phyloP scores from a whole-genome alignment of 2,113 vertebrate species.

The Paralichthys olivaceus region DNA sequence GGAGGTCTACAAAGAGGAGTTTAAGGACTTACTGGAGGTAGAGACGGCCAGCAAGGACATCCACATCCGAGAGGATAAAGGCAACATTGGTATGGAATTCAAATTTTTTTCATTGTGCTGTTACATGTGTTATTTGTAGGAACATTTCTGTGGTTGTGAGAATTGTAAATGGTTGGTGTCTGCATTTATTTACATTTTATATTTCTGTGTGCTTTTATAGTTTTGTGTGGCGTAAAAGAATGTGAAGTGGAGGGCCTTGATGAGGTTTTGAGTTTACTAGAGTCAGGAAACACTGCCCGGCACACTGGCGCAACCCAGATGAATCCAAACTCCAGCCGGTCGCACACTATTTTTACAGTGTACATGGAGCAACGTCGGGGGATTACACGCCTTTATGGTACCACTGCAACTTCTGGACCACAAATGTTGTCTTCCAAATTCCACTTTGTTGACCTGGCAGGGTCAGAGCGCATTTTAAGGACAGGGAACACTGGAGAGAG shows the following conservation, averaged over 20 bases:
- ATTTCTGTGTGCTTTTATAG: constrained; percentile 73
- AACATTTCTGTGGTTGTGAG: background rate
- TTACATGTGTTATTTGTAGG: background rate
- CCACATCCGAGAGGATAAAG: constrained; percentile 94
- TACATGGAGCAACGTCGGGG: constrained; percentile 93
- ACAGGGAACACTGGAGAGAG: constrained; percentile 93
- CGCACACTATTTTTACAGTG: constrained; percentile 93
- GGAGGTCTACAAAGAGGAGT: constrained; percentile 98
- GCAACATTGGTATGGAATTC: constrained; percentile 90
- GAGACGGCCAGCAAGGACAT: constrained; percentile 96
- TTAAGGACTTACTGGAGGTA: constrained; percentile 94
- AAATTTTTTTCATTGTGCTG: background rate
- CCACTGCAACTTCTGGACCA: constrained; percentile 42
- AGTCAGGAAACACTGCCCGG: constrained; percentile 93
- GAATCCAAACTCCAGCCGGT: constrained; percentile 94
- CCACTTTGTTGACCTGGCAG: constrained; percentile 95
- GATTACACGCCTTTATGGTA: constrained; percentile 78
- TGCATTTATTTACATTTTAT: constrained; percentile 8
- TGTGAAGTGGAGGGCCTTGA: constrained; percentile 95
- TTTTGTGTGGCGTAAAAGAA: constrained; percentile 94
- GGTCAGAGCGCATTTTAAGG: constrained; percentile 93
- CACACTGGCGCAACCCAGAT: constrained; percentile 94
- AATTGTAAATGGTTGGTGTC: background rate
- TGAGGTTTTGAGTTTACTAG: constrained; percentile 94
- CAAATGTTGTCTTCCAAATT: constrained; percentile 95